Percentiles rank a stretch among this genome's conserved stretches.
Conservation (phyloP, 2,888 invertebrate genomes). For the Gastracanthus pulcherrimus region DNA sequence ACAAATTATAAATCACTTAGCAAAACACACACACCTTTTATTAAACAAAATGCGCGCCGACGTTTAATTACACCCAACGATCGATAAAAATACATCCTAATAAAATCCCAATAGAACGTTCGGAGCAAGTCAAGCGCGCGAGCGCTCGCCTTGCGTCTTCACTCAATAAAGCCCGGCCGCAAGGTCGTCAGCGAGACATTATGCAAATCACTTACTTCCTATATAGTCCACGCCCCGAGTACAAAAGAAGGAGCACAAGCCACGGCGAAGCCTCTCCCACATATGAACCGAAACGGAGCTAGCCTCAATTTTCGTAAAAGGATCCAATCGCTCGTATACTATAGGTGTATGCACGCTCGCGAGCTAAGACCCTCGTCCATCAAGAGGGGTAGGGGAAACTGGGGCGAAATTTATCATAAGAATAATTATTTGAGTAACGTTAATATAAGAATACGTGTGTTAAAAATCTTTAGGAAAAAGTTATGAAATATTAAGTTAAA, state of each 20-base stretch:
- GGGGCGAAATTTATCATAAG: not conserved
- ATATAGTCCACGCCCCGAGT: constrained; percentile 34
- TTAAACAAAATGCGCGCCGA: not conserved
- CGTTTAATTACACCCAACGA: not conserved
- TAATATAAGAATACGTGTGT: too few species aligned
- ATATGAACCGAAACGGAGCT: constrained; percentile 6
- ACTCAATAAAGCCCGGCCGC: constrained; percentile 6
- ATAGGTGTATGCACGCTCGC: not conserved
- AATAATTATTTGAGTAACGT: too few species aligned
- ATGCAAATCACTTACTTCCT: constrained; percentile 53
- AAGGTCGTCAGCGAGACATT: constrained; percentile 38
- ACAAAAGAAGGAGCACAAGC: not conserved
- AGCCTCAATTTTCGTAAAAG: constrained; percentile 40
- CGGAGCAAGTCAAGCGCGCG: not conserved
- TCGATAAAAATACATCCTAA: constrained; percentile 38
- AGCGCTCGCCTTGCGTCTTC: not conserved
- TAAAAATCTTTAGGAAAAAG: too few species aligned
- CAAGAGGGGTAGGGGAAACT: too few species aligned
- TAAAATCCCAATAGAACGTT: constrained; percentile 7
- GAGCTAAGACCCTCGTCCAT: not conserved
- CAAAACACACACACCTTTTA: not conserved
- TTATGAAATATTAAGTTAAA: too few species aligned
- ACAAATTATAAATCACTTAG: not conserved
- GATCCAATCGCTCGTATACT: not conserved
- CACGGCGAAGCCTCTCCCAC: constrained; percentile 20